phyloP scores from a whole-genome alignment of 2,888 invertebrate genomes.

The Drosophila nigritarsus region DNA sequence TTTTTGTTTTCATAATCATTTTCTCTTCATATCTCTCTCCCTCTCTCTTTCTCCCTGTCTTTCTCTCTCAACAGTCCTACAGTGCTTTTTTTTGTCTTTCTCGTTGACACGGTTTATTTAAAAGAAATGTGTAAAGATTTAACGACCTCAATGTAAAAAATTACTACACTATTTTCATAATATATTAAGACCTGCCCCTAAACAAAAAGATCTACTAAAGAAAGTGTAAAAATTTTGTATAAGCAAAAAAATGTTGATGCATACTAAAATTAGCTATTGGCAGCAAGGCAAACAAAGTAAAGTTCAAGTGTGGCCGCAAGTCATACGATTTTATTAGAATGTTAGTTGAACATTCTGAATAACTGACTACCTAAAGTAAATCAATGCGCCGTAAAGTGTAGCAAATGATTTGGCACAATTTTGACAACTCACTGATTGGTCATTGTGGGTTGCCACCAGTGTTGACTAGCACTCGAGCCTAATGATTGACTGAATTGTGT shows the following conservation, averaged over 20 bases:
- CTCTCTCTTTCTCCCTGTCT: not conserved
- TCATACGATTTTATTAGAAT: slow-evolving; percentile 12
- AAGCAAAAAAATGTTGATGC: slow-evolving; percentile 3
- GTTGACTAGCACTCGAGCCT: slow-evolving; percentile 6
- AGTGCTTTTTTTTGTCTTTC: not conserved
- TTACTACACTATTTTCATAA: not conserved
- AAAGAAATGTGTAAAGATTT: not conserved
- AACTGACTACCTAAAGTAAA: slow-evolving; percentile 1
- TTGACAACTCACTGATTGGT: slow-evolving; percentile 30
- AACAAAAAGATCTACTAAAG: slow-evolving; percentile 9
- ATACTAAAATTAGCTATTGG: slow-evolving; percentile 3
- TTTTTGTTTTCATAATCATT: not conserved
- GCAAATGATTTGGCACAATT: slow-evolving; percentile 25
- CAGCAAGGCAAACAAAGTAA: slow-evolving; percentile 30
- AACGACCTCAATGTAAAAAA: slow-evolving; percentile 10
- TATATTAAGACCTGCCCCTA: slow-evolving; percentile 6
- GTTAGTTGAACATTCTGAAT: not conserved
- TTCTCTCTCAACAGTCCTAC: not conserved
- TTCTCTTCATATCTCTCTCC: too few relatives aligned
- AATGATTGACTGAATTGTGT: slow-evolving; percentile 23
- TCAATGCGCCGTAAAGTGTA: not conserved
- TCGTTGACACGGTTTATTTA: slow-evolving; percentile 14
- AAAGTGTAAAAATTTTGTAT: slow-evolving; percentile 5
- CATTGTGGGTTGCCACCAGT: slow-evolving; percentile 19
- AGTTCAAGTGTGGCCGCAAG: slow-evolving; percentile 14